phyloP scores from a whole-genome alignment of 2,797 vertebrate genomes.

The Acanthiza pusilla region DNA sequence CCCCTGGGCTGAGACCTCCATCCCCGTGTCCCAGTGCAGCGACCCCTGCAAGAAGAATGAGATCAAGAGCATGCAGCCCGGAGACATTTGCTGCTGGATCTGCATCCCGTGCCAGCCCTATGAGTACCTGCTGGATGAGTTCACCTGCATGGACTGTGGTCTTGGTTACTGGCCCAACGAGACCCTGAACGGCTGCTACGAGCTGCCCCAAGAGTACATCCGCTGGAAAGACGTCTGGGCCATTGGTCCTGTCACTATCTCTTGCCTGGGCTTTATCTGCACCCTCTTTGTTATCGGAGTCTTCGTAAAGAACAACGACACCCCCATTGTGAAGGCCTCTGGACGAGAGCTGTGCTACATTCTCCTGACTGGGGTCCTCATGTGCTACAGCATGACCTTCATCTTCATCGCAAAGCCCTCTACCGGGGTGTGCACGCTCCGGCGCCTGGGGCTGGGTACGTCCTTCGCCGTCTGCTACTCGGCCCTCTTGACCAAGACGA shows the following conservation, averaged over 20 bases:
- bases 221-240: conserved; percentile 96
- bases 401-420: conserved; percentile 95
- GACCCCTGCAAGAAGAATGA: conserved; percentile 96
- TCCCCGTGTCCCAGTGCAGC: conserved; percentile 94
- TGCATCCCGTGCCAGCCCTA: conserved; percentile 95
- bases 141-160: conserved; percentile 92
- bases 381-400: conserved; percentile 99
- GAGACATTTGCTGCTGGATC: conserved; percentile 99
- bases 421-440: conserved; percentile 86
- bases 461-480: conserved; percentile 97
- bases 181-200: conserved; percentile 90
- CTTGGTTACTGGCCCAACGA: conserved; percentile 92
- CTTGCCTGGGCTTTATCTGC: conserved; percentile 91
- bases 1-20: conserved; percentile 79
- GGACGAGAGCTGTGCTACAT: conserved; percentile 97
- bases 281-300: conserved; percentile 90
- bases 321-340: conserved; percentile 94
- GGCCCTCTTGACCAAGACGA: conserved; percentile 95
- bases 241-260: conserved; percentile 90
- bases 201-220: conserved; percentile 96
- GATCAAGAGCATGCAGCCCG: conserved; percentile 96
- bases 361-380: conserved; percentile 89
- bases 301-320: conserved; percentile 90
- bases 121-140: conserved; percentile 91
- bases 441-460: conserved; percentile 90